phyloP scores from a whole-genome alignment of 2,888 invertebrate species.

The Tinea semifulvella region DNA sequence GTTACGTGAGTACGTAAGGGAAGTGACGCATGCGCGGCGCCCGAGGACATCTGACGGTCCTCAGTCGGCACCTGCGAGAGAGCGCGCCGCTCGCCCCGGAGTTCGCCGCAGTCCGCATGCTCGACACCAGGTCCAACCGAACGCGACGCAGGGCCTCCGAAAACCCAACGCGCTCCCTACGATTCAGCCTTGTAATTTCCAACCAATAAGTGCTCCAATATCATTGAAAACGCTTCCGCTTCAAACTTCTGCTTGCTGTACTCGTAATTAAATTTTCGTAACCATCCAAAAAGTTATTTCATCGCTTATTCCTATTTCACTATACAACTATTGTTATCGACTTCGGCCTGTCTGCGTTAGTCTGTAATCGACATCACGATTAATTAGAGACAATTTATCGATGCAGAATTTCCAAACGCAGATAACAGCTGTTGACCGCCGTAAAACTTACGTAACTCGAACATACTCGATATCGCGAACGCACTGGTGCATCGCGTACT shows the following conservation, averaged over 20 bases:
- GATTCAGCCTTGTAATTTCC: constrained; percentile 64
- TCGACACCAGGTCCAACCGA: constrained; percentile 37
- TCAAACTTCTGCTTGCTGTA: constrained; percentile 52
- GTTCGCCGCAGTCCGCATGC: constrained; percentile 22
- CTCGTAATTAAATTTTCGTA: constrained; percentile 3
- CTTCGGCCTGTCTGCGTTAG: background rate
- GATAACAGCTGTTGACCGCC: constrained; percentile 6
- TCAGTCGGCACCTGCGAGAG: constrained; percentile 34
- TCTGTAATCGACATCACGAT: background rate
- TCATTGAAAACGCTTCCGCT: constrained; percentile 60
- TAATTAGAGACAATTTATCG: constrained; percentile 1
- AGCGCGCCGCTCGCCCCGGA: background rate
- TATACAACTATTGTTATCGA: background rate
- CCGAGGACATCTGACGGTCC: constrained; percentile 57
- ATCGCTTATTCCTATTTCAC: constrained; percentile 2
- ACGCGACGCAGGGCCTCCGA: constrained; percentile 50
- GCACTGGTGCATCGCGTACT: constrained; percentile 42
- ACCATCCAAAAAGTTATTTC: background rate
- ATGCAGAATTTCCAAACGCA: background rate
- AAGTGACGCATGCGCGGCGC: constrained; percentile 44
- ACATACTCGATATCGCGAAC: constrained; percentile 2
- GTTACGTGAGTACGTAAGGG: constrained; percentile 45
- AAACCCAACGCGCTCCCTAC: constrained; percentile 55
- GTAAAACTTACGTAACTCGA: constrained; percentile 2
- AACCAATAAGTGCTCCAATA: constrained; percentile 45